Base-by-base conservation (phyloP, 2,797 vertebrate species). In the Siniperca obscura region DNA sequence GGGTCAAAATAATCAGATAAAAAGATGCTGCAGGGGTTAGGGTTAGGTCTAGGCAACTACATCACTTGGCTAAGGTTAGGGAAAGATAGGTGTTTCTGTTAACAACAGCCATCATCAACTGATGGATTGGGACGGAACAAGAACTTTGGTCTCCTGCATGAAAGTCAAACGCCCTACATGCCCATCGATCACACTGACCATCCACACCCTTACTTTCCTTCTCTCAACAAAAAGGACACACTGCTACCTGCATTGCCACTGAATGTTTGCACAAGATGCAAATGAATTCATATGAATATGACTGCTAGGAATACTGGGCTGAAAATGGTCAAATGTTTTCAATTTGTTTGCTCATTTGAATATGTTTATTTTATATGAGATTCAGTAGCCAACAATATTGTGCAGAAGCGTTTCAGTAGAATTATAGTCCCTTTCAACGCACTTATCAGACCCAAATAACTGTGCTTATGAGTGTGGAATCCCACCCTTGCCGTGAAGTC, bases 401-500 rank as follows among this genome's bases (percentile, higher is more conserved):
- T 21, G 9, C 34, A 61, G 42, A 34, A 14, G 52, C 27, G 17
- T 53, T 42, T n/a, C 10, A 44, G 19, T 34, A 16, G 5, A 42
- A 10, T 50, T 11, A n/a, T 0, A 7, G 3, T 68, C n/a, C 48
- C 4, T 70, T 50, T 34, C 0, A 62, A 48, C 65, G 34, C 8
- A 42, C 46, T 38, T 4, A 38, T 74, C 19, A 50, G n/a, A 50
- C 25, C 14, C 14, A 16, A 19, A 16, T 12, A 36, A 36, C 11
- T 0, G 2, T 25, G 25, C 52, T 9, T 8, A 25, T 62, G 10
- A 16, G 25, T 1, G 3, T 22, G 16, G 13, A 44, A 2, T 55
- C 0, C 22, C 95, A 99, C 98, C 96, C 98, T 95, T 19, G 98
- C 98, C 0, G 98, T 99, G 93, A 99, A 99, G 91, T 99, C 98